A percentile compares a stretch with the other conserved stretches of the same genome.
Evolutionary conservation across 2,797 vertebrate genomes (phyloP).

Genomic region (Tapirus indicus): DNA sequence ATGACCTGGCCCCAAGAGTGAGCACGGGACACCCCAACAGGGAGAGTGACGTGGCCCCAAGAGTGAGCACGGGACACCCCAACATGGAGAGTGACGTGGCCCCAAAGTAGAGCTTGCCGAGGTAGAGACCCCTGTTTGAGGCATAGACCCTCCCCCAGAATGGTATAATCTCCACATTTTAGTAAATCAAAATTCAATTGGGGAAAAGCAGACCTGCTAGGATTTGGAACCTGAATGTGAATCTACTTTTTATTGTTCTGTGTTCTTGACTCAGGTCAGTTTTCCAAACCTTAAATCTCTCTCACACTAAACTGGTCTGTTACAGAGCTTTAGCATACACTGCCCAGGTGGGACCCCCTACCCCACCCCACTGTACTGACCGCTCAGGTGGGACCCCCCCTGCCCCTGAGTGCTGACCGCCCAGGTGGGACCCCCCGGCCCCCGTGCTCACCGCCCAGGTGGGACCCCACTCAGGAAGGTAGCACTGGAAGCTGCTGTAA

Average conservation of each 20-base stretch:
- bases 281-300: background rate
- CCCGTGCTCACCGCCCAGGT: background rate
- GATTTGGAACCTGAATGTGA: background rate
- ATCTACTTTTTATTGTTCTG: background rate
- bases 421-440: background rate
- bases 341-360: background rate
- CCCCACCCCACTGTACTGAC: too few relatives aligned
- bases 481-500: background rate
- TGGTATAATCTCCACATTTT: background rate
- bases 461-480: background rate
- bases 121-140: background rate
- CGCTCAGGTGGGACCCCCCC: background rate
- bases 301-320: background rate
- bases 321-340: accelerated
- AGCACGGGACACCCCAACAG: background rate
- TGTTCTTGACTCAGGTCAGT: background rate
- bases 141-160: background rate
- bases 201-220: background rate
- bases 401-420: too few relatives aligned
- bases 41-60: background rate
- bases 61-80: background rate
- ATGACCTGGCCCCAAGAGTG: too few relatives aligned
- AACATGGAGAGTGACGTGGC: accelerated
- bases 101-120: accelerated
- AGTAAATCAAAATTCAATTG: too few relatives aligned